Conservation (phyloP, 2,113 vertebrate species). For the Fukomys damarensis region DNA sequence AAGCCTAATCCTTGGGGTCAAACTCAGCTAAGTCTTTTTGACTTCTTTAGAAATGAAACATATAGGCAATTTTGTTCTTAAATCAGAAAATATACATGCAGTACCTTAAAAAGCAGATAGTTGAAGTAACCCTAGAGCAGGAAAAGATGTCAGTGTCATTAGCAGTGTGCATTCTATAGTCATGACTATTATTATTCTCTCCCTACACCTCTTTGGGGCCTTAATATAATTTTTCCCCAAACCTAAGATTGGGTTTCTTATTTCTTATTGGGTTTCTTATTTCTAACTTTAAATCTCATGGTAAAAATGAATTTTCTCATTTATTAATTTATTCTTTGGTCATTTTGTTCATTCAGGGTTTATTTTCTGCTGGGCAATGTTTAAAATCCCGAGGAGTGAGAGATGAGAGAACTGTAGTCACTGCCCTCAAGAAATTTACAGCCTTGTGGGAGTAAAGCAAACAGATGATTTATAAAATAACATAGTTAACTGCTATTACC, state of each 20-base stretch:
- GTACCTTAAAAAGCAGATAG: conserved; percentile 19
- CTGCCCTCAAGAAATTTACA: conserved; percentile 58
- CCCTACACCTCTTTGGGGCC: not conserved
- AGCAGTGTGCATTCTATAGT: not conserved
- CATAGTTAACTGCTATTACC: conserved; percentile 50
- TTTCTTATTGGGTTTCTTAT: not conserved
- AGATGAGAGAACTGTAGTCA: conserved; percentile 6
- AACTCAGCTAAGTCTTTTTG: conserved; percentile 57
- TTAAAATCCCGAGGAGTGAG: conserved; percentile 37
- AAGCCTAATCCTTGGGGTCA: not conserved
- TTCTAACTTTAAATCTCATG: not conserved
- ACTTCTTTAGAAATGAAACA: conserved; percentile 71
- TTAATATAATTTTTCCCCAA: not conserved
- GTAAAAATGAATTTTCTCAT: conserved; percentile 35
- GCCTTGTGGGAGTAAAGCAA: not conserved
- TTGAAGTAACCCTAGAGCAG: not conserved
- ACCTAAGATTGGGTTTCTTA: not conserved
- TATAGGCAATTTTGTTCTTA: conserved; percentile 35
- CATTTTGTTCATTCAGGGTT: conserved; percentile 8
- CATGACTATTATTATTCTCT: conserved; percentile 15
- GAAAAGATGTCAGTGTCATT: conserved; percentile 29
- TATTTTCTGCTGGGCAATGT: conserved; percentile 32
- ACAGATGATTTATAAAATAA: conserved; percentile 64
- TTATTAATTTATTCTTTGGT: conserved; percentile 6
- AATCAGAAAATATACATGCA: not conserved